These are phyloP conservation scores for Acrocephalus scirpaceus DNA, from an alignment of 2,797 vertebrate species.

Conservation along the genomic window DNA sequence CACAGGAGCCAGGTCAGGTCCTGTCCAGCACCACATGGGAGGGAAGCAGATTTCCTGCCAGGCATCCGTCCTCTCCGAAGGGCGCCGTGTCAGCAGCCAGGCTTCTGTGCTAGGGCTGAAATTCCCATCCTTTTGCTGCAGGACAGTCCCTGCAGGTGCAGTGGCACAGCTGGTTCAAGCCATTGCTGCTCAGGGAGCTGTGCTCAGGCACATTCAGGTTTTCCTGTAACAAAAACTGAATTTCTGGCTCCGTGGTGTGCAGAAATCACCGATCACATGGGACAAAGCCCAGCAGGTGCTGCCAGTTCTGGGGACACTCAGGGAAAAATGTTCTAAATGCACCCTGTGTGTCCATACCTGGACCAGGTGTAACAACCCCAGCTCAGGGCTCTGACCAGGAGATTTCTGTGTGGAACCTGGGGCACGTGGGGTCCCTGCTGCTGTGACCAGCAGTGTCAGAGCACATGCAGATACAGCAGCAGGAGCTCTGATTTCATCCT, in stretches of 20 bases:
- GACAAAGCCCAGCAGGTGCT: background rate
- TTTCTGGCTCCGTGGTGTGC: accelerated
- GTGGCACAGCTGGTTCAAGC: background rate
- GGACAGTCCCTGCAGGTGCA: background rate
- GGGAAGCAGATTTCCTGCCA: background rate
- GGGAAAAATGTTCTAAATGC: background rate
- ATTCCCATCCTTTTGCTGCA: background rate
- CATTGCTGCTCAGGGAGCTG: background rate
- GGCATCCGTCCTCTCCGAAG: accelerated
- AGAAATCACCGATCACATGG: accelerated
- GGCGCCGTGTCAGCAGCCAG: background rate
- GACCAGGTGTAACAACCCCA: background rate
- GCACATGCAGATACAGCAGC: accelerated
- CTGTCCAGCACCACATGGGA: background rate
- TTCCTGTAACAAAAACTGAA: background rate
- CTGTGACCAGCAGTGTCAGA: background rate
- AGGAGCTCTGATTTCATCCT: background rate
- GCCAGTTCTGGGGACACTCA: background rate
- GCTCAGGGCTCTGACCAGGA: accelerated
- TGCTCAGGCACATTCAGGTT: background rate
- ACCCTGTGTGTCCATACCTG: accelerated
- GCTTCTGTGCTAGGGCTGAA: accelerated
- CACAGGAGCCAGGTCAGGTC: background rate
- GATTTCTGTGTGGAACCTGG: background rate
- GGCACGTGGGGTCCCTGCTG: accelerated